Percentiles rank a stretch among this genome's conserved stretches.
Evolutionary conservation across 2,113 vertebrate genomes (phyloP).

Genomic region (Polypterus bichir): DNA sequence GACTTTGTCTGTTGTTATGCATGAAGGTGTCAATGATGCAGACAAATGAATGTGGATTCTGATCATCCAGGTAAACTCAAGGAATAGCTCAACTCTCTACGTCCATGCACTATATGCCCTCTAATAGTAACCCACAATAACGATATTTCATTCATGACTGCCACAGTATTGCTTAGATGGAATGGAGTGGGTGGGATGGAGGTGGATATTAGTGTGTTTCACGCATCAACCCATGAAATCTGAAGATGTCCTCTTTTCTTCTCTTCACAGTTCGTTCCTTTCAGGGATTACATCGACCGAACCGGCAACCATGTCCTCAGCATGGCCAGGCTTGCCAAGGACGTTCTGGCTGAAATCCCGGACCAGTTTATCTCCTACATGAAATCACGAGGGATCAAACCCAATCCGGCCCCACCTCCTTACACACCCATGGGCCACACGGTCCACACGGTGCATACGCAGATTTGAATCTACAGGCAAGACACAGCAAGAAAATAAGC

Average conservation of each 20-base stretch:
- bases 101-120: neutral
- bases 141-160: neutral
- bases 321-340: slow-evolving; percentile 80
- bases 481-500: slow-evolving; percentile 16
- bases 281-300: slow-evolving; percentile 81
- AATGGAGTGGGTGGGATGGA: neutral
- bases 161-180: neutral
- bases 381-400: slow-evolving; percentile 66
- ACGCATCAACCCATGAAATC: neutral
- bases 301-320: slow-evolving; percentile 79
- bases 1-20: no score
- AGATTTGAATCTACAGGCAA: slow-evolving; percentile 38
- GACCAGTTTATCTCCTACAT: slow-evolving; percentile 91
- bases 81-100: neutral
- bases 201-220: neutral
- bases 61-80: neutral
- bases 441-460: slow-evolving; percentile 41
- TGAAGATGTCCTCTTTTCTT: slow-evolving; percentile 7
- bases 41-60: neutral
- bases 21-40: no score
- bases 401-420: slow-evolving; percentile 52
- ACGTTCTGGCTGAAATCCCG: slow-evolving; percentile 82
- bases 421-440: slow-evolving; percentile 57
- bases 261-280: slow-evolving; percentile 70
- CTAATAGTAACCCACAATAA: neutral